These are phyloP conservation scores for Endotricha flammealis DNA, from an alignment of 2,888 invertebrate genomes.

Conservation along the genomic window DNA sequence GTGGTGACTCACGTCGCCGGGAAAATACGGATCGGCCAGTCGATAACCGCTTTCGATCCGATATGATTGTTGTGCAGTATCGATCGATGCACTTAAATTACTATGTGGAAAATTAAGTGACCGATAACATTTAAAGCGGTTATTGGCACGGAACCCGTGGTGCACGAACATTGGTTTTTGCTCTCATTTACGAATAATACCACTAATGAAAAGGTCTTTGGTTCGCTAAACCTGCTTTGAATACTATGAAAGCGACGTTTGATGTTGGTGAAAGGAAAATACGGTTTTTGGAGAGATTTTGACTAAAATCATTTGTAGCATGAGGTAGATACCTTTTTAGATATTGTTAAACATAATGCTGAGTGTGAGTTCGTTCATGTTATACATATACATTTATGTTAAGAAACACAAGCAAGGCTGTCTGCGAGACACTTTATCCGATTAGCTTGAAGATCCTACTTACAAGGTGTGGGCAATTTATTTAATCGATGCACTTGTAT, in stretches of 20 bases:
- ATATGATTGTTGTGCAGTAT: conserved; percentile 44
- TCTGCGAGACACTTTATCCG: conserved; percentile 5
- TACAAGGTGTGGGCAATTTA: conserved; percentile 4
- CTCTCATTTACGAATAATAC: too few relatives aligned
- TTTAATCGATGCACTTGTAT: conserved; percentile 6
- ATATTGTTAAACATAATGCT: too few relatives aligned
- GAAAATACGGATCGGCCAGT: conserved; percentile 59
- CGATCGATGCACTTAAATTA: conserved; percentile 36
- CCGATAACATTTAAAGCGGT: conserved; percentile 18
- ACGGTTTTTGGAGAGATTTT: too few relatives aligned
- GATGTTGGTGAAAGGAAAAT: too few relatives aligned
- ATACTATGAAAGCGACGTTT: too few relatives aligned
- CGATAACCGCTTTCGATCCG: conserved; percentile 52
- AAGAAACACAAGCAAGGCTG: neutral
- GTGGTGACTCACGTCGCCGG: conserved; percentile 59
- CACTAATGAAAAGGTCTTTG: too few relatives aligned
- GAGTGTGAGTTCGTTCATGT: too few relatives aligned
- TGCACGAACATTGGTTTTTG: neutral
- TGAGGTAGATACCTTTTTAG: too few relatives aligned
- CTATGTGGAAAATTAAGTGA: conserved; percentile 27
- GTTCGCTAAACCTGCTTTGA: too few relatives aligned
- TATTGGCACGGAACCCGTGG: conserved; percentile 10
- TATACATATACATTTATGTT: too few relatives aligned
- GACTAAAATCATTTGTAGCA: too few relatives aligned
- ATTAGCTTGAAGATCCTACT: conserved; percentile 3